Evolutionary conservation across 2,797 vertebrate species (phyloP), one percentile per base, ranked within the genome.

Genomic region (Garrulus glandarius): DNA sequence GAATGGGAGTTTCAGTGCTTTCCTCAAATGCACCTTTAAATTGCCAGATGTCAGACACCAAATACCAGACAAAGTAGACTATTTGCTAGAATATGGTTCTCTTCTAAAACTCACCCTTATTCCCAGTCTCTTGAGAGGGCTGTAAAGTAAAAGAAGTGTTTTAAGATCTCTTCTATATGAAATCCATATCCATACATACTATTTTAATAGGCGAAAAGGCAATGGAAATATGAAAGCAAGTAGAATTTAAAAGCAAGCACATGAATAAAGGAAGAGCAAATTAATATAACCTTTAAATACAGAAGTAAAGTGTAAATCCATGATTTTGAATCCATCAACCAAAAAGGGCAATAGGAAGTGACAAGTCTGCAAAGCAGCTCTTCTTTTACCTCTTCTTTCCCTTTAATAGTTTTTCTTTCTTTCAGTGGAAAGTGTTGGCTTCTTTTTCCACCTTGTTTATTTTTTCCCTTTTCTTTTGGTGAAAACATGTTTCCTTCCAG

Each of bases 401-500:
- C 43, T 95, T 61, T 47, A 89, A 55, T 44, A 72, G 17, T 49
- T 95, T 90, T 82, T 72, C 24, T 91, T 93, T 34, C 57, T 74
- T 90, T 86, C 69, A 78, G 72, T 86, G 90, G 85, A 94, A 95
- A 96, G 55, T 57, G 23, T 72, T 93, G 92, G 59, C 14, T 29
- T 85, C 6, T 23, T 82, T 92, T 92, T 67, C 71, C 60, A 69
- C 65, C 63, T 59, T 87, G 84, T 94, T 93, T 92, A 72, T 92
- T 95, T 91, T 87, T 96, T 79, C 76, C 39, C 24, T 77, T 93
- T 93, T 91, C 78, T 93, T 92, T 88, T 92, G 67, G 47, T 87
- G 59, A 94, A 94, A 97, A 95, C 74, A 93, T 32, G 26, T 94
- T 96, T 76, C 71, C 19, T 90, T 94, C 86, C 92, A 91, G 82